phyloP scores from a whole-genome alignment of 2,113 vertebrate genomes.

The Herpetotheres cachinnans region DNA sequence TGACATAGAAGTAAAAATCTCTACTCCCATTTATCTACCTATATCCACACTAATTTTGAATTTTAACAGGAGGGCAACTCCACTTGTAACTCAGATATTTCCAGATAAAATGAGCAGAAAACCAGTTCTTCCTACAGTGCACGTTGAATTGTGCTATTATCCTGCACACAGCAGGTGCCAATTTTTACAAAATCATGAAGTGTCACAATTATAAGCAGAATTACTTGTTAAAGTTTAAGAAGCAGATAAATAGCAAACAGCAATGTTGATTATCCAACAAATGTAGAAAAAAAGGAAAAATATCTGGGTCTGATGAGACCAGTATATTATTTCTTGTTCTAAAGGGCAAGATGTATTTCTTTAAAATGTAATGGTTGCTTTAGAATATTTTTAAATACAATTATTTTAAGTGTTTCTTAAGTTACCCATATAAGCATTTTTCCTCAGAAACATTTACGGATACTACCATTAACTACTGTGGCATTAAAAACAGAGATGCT shows the following conservation, averaged over 20 bases:
- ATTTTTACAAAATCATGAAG: conserved; percentile 64
- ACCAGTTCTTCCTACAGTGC: conserved; percentile 60
- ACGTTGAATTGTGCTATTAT: conserved; percentile 68
- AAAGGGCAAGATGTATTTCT: background rate
- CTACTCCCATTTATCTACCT: background rate
- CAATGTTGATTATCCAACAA: conserved; percentile 69
- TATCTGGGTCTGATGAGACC: background rate
- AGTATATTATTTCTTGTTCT: background rate
- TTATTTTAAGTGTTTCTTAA: background rate
- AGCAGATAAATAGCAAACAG: conserved; percentile 71
- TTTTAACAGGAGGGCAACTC: conserved; percentile 7
- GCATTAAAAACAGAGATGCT: background rate
- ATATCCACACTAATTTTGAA: background rate
- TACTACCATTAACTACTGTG: background rate
- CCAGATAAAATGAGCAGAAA: conserved; percentile 70
- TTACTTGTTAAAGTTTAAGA: conserved; percentile 67
- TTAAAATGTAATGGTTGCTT: background rate
- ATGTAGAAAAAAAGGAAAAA: background rate
- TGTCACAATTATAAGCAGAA: conserved; percentile 70
- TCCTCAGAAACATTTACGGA: background rate
- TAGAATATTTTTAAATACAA: background rate
- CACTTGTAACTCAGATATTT: conserved; percentile 62
- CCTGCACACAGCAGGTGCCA: conserved; percentile 59
- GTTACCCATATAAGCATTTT: background rate
- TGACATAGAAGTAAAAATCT: background rate